These are phyloP conservation scores for Litoditis marina DNA, from an alignment of 2,888 invertebrate species.

Conservation along the genomic window DNA sequence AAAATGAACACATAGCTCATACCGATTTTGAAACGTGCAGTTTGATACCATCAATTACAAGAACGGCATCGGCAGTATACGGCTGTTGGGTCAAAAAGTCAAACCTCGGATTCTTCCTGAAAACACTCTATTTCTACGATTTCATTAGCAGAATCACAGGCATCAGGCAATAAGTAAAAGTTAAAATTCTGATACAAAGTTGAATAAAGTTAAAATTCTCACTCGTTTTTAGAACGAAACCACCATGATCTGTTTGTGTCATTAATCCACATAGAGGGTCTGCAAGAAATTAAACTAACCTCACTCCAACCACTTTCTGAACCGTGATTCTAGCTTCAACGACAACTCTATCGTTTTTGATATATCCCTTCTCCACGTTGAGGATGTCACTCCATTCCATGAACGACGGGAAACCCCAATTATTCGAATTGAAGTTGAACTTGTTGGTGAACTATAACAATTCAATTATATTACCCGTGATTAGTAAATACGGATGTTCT, in stretches of 20 bases:
- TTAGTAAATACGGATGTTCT: too few relatives aligned
- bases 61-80: conserved; percentile 43
- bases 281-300: too few relatives aligned
- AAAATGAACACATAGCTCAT: conserved; percentile 8
- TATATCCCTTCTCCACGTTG: conserved; percentile 45
- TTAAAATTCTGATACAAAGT: too few relatives aligned
- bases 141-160: too few relatives aligned
- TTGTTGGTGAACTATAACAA: conserved; percentile 55
- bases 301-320: conserved; percentile 51
- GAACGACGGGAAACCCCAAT: conserved; percentile 61
- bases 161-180: too few relatives aligned
- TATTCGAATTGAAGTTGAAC: conserved; percentile 59
- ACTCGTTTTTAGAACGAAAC: too few relatives aligned
- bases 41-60: conserved; percentile 53
- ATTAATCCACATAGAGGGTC: too few relatives aligned
- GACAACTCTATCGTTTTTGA: conserved; percentile 48
- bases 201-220: too few relatives aligned
- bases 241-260: too few relatives aligned
- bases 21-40: conserved; percentile 56
- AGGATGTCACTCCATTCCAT: conserved; percentile 55
- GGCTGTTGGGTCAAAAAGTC: conserved; percentile 45
- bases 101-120: conserved; percentile 43
- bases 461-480: too few relatives aligned
- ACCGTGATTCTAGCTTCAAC: conserved; percentile 56
- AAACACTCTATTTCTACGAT: too few relatives aligned